A percentile compares a stretch with the other conserved stretches of the same genome.
Evolutionary conservation across 2,888 invertebrate species (phyloP).

Genomic region (Cotesia congregata): DNA sequence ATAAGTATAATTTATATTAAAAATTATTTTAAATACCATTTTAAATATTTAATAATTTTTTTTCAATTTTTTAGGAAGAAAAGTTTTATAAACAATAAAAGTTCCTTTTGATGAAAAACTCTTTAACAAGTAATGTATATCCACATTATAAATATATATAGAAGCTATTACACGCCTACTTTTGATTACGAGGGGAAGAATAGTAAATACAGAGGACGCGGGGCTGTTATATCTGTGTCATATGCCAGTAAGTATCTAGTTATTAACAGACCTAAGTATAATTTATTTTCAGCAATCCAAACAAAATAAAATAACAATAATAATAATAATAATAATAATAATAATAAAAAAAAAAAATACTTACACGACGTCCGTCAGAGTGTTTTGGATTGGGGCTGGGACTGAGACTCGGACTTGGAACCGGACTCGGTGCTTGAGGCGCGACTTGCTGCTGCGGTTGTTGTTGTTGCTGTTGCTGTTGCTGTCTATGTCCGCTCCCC

Average conservation of each 20-base stretch:
- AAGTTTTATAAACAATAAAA: no score
- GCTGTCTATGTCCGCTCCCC: constrained; percentile 53
- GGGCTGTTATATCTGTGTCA: neutral
- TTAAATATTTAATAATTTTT: no score
- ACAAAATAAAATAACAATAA: neutral
- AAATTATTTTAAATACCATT: no score
- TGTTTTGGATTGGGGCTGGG: constrained; percentile 67
- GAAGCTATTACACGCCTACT: neutral
- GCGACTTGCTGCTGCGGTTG: constrained; percentile 50
- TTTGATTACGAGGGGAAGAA: neutral
- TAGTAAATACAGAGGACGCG: neutral
- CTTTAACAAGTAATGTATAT: no score
- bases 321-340: neutral
- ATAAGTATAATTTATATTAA: no score
- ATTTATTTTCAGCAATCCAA: neutral
- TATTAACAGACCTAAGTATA: neutral
- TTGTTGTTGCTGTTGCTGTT: constrained; percentile 55
- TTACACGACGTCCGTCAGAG: constrained; percentile 69
- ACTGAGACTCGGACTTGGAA: constrained; percentile 64
- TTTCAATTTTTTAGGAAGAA: no score
- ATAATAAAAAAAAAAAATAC: no score
- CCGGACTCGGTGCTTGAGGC: constrained; percentile 58
- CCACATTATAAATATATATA: neutral
- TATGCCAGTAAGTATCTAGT: neutral
- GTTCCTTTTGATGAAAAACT: no score